Evolutionary conservation across 2,113 vertebrate genomes (phyloP).

Genomic region (Callithrix jacchus): DNA sequence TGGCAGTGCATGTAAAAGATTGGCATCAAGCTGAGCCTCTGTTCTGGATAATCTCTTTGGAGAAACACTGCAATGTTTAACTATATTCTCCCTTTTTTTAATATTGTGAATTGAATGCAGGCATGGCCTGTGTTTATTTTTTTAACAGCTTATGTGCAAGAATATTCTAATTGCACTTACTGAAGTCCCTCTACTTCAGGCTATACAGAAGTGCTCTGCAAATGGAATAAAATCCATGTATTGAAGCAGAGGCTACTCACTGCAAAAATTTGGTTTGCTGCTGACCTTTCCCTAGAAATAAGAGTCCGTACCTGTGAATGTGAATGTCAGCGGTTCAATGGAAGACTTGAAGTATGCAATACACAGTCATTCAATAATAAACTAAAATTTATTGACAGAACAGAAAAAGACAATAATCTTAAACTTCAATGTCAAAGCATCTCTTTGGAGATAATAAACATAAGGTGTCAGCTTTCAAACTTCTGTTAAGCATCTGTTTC

Average conservation of each 20-base stretch:
- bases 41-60: slow-evolving; percentile 12
- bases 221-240: neutral
- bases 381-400: neutral
- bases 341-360: neutral
- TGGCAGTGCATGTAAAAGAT: neutral
- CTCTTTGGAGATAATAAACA: neutral
- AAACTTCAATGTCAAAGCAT: neutral
- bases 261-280: neutral
- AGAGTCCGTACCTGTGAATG: neutral
- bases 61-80: neutral
- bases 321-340: neutral
- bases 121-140: neutral
- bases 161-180: neutral
- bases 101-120: neutral
- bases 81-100: neutral
- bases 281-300: neutral
- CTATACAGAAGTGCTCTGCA: neutral
- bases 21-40: neutral
- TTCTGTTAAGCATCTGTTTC: neutral
- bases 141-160: neutral
- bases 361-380: neutral
- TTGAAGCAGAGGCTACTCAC: neutral
- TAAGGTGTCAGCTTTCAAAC: neutral
- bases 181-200: neutral
- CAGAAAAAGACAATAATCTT: neutral